Percentiles rank a stretch among this genome's conserved stretches.
Evolutionary conservation across 2,888 invertebrate genomes (phyloP).

Genomic region (Drosophila subquinaria): DNA sequence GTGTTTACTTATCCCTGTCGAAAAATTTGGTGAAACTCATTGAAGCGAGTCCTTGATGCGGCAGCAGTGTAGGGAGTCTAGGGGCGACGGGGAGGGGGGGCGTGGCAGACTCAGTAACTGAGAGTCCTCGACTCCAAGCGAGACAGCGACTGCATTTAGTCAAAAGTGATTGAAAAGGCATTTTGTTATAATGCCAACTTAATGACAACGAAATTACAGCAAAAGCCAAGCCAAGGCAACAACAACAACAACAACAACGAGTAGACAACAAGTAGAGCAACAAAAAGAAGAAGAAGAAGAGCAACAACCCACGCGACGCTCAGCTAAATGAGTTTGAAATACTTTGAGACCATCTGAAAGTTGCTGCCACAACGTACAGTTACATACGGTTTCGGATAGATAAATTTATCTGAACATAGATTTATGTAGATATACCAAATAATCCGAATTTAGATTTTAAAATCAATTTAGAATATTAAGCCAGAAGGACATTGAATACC

Average conservation of each 20-base stretch:
- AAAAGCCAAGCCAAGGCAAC: conserved; percentile 60
- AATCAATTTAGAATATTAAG: too few species aligned
- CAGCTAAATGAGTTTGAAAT: conserved; percentile 74
- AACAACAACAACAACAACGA: conserved; percentile 1
- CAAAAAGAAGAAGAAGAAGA: conserved; percentile 18
- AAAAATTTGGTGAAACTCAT: conserved; percentile 70
- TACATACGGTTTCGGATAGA: conserved; percentile 4
- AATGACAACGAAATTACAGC: conserved; percentile 81
- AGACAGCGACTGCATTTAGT: conserved; percentile 73
- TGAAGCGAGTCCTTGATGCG: conserved; percentile 61
- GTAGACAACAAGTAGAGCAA: conserved; percentile 4
- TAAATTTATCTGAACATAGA: not conserved
- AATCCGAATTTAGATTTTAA: too few species aligned
- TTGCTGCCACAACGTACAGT: conserved; percentile 45
- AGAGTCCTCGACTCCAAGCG: not conserved
- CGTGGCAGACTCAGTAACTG: not conserved
- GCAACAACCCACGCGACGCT: conserved; percentile 23
- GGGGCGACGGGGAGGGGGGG: too few species aligned
- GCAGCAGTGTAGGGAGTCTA: not conserved
- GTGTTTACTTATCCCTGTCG: conserved; percentile 78
- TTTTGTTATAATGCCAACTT: conserved; percentile 83
- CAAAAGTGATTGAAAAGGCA: conserved; percentile 83
- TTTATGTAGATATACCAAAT: not conserved
- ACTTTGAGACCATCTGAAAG: conserved; percentile 69
- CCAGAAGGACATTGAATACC: too few species aligned